Evolutionary conservation across 2,888 invertebrate species (phyloP).

Genomic region (Agonum fuliginosum): DNA sequence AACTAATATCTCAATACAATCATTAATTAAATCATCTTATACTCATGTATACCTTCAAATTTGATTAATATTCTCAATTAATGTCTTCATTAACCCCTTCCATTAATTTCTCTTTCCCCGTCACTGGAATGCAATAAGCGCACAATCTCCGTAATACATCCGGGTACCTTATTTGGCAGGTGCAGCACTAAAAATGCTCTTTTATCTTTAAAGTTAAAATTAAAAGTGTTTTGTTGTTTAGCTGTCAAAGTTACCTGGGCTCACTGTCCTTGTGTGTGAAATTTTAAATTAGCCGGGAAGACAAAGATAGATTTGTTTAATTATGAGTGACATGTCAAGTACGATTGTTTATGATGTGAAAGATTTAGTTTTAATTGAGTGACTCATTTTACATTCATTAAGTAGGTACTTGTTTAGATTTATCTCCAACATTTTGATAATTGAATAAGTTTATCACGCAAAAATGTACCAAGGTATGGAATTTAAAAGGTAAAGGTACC

Average conservation of each 20-base stretch:
- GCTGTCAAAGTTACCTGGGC: conserved; percentile 18
- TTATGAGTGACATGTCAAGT: conserved; percentile 31
- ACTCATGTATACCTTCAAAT: neutral
- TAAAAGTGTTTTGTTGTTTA: conserved; percentile 27
- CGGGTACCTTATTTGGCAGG: conserved; percentile 21
- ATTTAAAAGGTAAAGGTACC: no score
- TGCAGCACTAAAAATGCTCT: conserved; percentile 12
- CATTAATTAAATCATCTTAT: conserved; percentile 13
- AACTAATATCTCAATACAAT: conserved; percentile 7
- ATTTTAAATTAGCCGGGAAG: conserved; percentile 13
- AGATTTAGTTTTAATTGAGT: conserved; percentile 11
- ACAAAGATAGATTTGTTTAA: conserved; percentile 19
- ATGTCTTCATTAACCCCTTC: conserved; percentile 2
- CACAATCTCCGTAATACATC: neutral
- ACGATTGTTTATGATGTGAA: conserved; percentile 15
- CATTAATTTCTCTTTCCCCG: neutral
- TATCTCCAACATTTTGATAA: conserved; percentile 9
- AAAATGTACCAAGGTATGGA: no score
- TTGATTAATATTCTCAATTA: conserved; percentile 24
- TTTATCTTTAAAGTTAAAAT: conserved; percentile 24
- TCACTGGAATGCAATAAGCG: neutral
- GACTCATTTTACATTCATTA: conserved; percentile 26
- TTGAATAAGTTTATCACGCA: neutral
- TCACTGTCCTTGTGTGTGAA: conserved; percentile 25
- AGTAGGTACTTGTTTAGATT: no score